phyloP scores from a whole-genome alignment of 1,140 invertebrate species.

The Orchesella cincta region DNA sequence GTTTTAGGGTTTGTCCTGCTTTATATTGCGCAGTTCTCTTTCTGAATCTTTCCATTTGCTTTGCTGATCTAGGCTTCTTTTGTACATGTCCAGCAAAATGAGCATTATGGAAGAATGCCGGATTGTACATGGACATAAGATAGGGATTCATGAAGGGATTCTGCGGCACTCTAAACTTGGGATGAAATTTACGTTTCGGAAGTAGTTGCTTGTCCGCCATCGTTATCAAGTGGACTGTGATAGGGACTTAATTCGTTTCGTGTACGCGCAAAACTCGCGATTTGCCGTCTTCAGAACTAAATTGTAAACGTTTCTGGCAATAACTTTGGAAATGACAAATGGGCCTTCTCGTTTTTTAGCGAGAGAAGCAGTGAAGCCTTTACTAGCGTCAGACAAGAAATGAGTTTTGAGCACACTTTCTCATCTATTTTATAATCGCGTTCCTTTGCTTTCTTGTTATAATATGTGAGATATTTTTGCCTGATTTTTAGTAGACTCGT shows the following conservation, averaged over 20 bases:
- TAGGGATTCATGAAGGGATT: background rate
- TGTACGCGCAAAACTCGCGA: background rate
- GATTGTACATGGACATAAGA: no score
- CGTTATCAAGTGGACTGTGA: background rate
- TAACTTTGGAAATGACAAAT: background rate
- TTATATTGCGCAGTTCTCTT: background rate
- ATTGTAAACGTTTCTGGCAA: background rate
- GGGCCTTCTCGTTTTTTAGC: conserved; percentile 33
- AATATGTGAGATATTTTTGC: background rate
- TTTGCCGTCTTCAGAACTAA: background rate
- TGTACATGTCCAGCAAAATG: no score
- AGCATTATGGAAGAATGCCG: no score
- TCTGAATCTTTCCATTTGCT: background rate
- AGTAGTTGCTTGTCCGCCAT: background rate
- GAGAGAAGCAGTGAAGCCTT: conserved; percentile 28
- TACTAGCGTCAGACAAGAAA: conserved; percentile 25
- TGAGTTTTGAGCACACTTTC: conserved; percentile 18
- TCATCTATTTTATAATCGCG: conserved; percentile 16
- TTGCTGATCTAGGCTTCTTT: no score
- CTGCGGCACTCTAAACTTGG: background rate
- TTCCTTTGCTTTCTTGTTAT: background rate
- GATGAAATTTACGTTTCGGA: background rate
- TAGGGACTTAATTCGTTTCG: conserved; percentile 17
- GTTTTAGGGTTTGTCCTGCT: no score
- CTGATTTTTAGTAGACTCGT: background rate